Conservation (phyloP, 2,888 invertebrate genomes). For the Strigamia transsilvanica region DNA sequence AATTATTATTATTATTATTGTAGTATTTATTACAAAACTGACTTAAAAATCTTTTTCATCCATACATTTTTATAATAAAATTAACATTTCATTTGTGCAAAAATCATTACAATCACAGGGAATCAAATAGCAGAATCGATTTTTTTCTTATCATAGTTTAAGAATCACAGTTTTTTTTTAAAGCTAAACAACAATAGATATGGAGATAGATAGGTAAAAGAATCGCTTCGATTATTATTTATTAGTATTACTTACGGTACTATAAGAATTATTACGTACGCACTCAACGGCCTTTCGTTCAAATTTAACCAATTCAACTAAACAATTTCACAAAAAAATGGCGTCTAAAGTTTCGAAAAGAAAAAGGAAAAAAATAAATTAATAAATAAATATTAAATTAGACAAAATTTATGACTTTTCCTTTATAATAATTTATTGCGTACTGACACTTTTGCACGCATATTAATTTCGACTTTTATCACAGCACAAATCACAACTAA, state of each 20-base stretch:
- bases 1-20: too few species aligned
- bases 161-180: background rate
- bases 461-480: slow-evolving; percentile 21
- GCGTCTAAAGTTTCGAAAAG: background rate
- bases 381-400: too few species aligned
- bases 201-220: too few species aligned
- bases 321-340: background rate
- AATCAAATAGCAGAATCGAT: background rate
- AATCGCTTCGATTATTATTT: too few species aligned
- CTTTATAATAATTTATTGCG: background rate
- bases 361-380: background rate
- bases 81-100: slow-evolving; percentile 31
- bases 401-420: too few species aligned
- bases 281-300: too few species aligned
- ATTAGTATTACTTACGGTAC: too few species aligned
- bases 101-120: slow-evolving; percentile 45
- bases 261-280: too few species aligned
- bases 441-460: background rate
- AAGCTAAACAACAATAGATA: background rate
- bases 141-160: background rate
- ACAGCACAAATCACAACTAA: slow-evolving; percentile 35
- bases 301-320: background rate
- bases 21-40: slow-evolving; percentile 5
- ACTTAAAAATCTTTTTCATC: slow-evolving; percentile 7
- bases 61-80: slow-evolving; percentile 34